Evolutionary conservation across 2,888 invertebrate species (phyloP), one percentile per base, ranked within the genome.

Genomic region (Plagiodera versicolora): DNA sequence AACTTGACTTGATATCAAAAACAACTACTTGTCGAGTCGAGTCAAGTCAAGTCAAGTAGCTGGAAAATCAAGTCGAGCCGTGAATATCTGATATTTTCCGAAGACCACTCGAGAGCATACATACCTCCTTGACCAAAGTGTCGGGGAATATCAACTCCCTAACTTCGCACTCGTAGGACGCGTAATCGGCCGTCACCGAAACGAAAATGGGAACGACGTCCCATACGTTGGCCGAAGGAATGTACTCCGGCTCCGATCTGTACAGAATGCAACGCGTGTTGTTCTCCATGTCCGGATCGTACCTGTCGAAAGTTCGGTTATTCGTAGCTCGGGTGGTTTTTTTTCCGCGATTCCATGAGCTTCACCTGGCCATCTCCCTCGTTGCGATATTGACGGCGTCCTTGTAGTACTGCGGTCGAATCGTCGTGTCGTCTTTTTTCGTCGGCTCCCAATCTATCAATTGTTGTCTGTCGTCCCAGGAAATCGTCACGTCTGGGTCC

Each of bases 71-170:
- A n/a, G n/a, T n/a, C n/a, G n/a, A n/a, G n/a, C n/a, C n/a, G n/a
- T n/a, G n/a, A n/a, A n/a, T n/a, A n/a, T n/a, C n/a, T n/a, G n/a
- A n/a, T n/a, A n/a, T n/a, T n/a, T n/a, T n/a, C n/a, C n/a, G n/a
- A n/a, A n/a, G n/a, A n/a, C n/a, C n/a, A n/a, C n/a, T n/a, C n/a
- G n/a, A n/a, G n/a, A n/a, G n/a, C n/a, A n/a, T n/a, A n/a, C n/a
- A 61, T 69, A 83, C 83, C 75, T 82, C 80, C 58, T 80, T 86
- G 71, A 87, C 83, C 65, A 84, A 83, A 0, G 86, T 87, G 65
- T 87, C 85, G 1, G 76, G 76, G 61, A 87, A 80, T 49, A 70
- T 50, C 17, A 83, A 81, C 48, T 83, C 79, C 2, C 75, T 66
- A n/a, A 83, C 72, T 1, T 76, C 70, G 64, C 83, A 83, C 1